Percentiles rank a stretch among this genome's conserved stretches.
phyloP scores from a whole-genome alignment of 2,113 vertebrate genomes.

The Ovibos moschatus region DNA sequence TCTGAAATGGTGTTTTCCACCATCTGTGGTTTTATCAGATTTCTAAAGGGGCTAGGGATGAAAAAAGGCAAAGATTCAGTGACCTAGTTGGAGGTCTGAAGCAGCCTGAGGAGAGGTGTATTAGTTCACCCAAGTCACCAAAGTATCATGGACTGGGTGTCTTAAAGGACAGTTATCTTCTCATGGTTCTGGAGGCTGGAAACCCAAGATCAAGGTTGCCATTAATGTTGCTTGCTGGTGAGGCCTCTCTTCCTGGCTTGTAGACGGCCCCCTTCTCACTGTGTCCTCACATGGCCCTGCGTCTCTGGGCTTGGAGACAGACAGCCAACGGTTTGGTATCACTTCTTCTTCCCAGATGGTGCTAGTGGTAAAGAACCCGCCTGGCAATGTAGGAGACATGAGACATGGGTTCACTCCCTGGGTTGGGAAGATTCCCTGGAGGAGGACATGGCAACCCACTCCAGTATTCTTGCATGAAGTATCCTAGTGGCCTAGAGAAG shows the following conservation, averaged over 20 bases:
- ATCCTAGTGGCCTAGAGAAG: neutral
- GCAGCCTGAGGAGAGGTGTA: fast-evolving
- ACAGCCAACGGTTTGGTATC: neutral
- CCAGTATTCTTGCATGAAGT: neutral
- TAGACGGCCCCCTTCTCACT: neutral
- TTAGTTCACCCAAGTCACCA: neutral
- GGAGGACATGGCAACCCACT: neutral
- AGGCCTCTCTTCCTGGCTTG: neutral
- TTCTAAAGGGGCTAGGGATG: neutral
- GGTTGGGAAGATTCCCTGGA: neutral
- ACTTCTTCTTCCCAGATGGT: neutral
- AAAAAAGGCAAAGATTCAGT: neutral
- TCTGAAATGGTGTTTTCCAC: neutral
- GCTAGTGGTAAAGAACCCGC: neutral
- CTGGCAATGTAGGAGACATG: neutral
- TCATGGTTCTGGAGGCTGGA: neutral
- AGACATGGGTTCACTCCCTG: neutral
- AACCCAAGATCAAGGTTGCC: neutral
- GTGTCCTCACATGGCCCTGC: fast-evolving
- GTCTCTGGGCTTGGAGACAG: fast-evolving
- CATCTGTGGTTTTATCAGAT: neutral
- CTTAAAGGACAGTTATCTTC: neutral
- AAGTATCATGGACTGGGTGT: neutral
- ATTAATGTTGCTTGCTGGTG: fast-evolving
- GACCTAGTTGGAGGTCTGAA: neutral